These are phyloP conservation scores for Solenopsis fugax DNA, from an alignment of 1,140 invertebrate genomes.

Conservation along the genomic window DNA sequence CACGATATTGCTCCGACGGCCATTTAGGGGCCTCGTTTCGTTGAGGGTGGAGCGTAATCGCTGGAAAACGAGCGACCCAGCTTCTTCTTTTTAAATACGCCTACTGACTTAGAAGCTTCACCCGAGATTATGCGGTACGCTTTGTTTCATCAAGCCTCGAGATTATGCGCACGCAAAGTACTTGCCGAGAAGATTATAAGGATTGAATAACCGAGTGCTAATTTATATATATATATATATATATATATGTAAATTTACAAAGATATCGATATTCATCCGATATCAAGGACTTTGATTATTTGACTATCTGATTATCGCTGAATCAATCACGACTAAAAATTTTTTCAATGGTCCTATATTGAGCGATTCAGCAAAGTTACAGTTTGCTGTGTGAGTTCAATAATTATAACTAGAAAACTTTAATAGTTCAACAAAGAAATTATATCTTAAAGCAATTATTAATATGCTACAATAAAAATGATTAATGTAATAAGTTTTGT, in stretches of 20 bases:
- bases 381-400: no score
- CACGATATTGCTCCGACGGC: constrained; percentile 62
- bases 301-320: background rate
- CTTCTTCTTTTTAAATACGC: constrained; percentile 55
- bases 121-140: constrained; percentile 44
- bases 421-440: no score
- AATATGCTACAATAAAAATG: no score
- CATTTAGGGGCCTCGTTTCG: constrained; percentile 64
- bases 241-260: background rate
- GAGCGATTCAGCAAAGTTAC: no score
- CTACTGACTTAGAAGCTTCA: constrained; percentile 51
- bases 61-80: constrained; percentile 71
- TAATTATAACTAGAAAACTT: no score
- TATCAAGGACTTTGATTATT: background rate
- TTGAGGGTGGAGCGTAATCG: constrained; percentile 72
- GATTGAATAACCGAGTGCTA: background rate
- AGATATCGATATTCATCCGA: background rate
- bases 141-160: constrained; percentile 33
- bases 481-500: no score
- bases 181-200: constrained; percentile 1
- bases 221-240: background rate
- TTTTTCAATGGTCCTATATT: no score
- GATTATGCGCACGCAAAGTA: constrained; percentile 32
- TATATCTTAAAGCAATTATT: no score
- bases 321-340: background rate